These are phyloP conservation scores for Oxyscelio sp. DNA, from an alignment of 2,888 invertebrate species.

Conservation along the genomic window DNA sequence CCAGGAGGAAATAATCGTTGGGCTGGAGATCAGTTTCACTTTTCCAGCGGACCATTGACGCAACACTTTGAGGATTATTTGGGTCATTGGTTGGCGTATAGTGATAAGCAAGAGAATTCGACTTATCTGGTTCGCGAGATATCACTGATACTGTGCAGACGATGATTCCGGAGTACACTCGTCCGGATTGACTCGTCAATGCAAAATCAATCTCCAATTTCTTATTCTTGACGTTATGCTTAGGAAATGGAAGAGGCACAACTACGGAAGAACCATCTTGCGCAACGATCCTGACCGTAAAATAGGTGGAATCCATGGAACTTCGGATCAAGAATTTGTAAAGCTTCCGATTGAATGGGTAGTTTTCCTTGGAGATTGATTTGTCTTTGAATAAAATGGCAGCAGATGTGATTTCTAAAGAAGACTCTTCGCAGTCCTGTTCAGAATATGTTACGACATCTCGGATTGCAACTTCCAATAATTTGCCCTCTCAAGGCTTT, in stretches of 20 bases:
- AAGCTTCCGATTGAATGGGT: conserved; percentile 86
- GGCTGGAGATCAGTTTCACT: conserved; percentile 22
- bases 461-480: conserved; percentile 84
- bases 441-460: conserved; percentile 80
- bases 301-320: conserved; percentile 78
- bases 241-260: conserved; percentile 85
- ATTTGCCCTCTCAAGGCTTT: conserved; percentile 77
- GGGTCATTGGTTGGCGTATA: conserved; percentile 80
- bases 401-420: conserved; percentile 80
- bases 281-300: conserved; percentile 81
- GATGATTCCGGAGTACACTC: conserved; percentile 82
- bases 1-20: conserved; percentile 80
- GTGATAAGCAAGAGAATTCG: conserved; percentile 65
- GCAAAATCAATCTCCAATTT: conserved; percentile 85
- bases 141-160: conserved; percentile 82
- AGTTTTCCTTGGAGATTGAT: conserved; percentile 83
- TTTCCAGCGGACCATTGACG: conserved; percentile 75
- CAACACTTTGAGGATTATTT: conserved; percentile 83
- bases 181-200: conserved; percentile 78
- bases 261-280: conserved; percentile 77
- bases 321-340: conserved; percentile 84
- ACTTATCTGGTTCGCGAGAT: conserved; percentile 64
- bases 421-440: conserved; percentile 53
- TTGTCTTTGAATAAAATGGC: conserved; percentile 82
- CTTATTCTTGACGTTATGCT: conserved; percentile 78